Evolutionary conservation across 2,797 vertebrate genomes (phyloP).

Genomic region (Phalloptychus januarius): DNA sequence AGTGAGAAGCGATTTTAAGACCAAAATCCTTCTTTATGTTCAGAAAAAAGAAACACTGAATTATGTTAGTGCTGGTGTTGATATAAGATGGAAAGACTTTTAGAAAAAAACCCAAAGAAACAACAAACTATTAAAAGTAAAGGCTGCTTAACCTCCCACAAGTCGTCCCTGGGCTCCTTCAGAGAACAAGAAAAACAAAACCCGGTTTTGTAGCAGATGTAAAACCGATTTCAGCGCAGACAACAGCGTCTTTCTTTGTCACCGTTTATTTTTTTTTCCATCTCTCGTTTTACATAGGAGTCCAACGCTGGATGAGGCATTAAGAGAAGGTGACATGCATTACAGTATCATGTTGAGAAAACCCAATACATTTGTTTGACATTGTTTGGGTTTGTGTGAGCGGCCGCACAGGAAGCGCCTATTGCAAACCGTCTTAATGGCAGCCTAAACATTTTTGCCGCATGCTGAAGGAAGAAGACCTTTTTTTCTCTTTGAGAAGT

Average conservation of each 20-base stretch:
- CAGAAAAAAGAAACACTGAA: not conserved
- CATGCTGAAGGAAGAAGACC: slow-evolving; percentile 48
- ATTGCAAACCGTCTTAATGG: slow-evolving; percentile 40
- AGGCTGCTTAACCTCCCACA: slow-evolving; percentile 39
- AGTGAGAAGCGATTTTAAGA: not conserved
- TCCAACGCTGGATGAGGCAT: slow-evolving; percentile 64
- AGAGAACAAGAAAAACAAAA: slow-evolving; percentile 63
- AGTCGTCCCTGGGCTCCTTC: slow-evolving; percentile 32
- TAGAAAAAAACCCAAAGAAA: not conserved
- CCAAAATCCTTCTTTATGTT: not conserved
- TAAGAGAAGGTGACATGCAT: slow-evolving; percentile 64
- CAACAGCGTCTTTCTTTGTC: slow-evolving; percentile 35
- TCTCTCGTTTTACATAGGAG: slow-evolving; percentile 73
- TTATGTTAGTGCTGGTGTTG: slow-evolving; percentile 4
- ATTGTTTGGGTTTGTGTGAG: slow-evolving; percentile 53
- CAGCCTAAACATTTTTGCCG: slow-evolving; percentile 70
- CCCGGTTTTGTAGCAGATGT: slow-evolving; percentile 62
- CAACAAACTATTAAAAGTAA: slow-evolving; percentile 21
- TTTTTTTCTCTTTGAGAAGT: slow-evolving; percentile 52
- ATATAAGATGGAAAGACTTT: slow-evolving; percentile 1
- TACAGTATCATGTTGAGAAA: slow-evolving; percentile 73
- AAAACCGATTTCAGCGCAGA: slow-evolving; percentile 57
- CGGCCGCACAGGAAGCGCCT: slow-evolving; percentile 49
- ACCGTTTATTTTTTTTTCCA: slow-evolving; percentile 72
- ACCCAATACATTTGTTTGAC: slow-evolving; percentile 49